A percentile compares a stretch with the other conserved stretches of the same genome.
Conservation (phyloP, 2,113 vertebrate species). For the Odocoileus hemionus region DNA sequence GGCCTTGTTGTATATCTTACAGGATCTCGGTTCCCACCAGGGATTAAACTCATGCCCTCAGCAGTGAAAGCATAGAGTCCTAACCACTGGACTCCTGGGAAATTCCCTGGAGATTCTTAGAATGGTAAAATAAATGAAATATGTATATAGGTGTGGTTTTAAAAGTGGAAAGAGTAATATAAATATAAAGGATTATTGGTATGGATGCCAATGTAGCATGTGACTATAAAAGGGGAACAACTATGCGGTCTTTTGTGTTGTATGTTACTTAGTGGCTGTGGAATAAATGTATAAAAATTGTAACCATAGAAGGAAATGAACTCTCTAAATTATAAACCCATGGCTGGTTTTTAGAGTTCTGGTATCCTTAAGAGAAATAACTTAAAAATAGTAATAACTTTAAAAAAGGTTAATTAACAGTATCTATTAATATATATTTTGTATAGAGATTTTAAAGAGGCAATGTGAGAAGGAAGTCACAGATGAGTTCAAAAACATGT, state of each 20-base stretch:
- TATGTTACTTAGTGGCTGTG: background rate
- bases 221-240: background rate
- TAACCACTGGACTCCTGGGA: background rate
- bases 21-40: background rate
- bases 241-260: background rate
- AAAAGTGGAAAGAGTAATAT: background rate
- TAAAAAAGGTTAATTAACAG: background rate
- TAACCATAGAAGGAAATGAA: background rate
- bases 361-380: background rate
- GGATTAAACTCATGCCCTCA: background rate
- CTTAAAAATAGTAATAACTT: background rate
- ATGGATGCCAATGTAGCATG: background rate
- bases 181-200: background rate
- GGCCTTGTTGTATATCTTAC: no score
- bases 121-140: background rate
- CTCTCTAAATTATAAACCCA: background rate
- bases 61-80: background rate
- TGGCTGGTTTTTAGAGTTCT: background rate
- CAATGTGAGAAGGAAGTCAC: background rate
- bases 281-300: background rate
- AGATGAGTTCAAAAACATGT: slow-evolving; percentile 11
- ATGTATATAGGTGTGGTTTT: background rate
- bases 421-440: slow-evolving; percentile 23
- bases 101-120: background rate
- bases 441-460: slow-evolving; percentile 17